phyloP scores from a whole-genome alignment of 2,797 vertebrate genomes.

The Esox lucius region DNA sequence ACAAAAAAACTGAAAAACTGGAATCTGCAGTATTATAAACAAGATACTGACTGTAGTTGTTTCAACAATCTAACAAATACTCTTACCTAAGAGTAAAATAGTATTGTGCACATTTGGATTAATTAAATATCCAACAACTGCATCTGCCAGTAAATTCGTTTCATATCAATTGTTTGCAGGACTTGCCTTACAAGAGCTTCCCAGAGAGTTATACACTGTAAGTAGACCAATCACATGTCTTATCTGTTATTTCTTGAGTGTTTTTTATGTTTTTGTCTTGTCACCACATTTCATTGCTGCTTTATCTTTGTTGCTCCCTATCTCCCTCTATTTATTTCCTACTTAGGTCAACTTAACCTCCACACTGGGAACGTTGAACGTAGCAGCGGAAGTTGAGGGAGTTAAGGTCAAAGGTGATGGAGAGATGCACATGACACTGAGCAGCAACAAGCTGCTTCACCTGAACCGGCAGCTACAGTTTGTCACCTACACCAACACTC shows the following conservation, averaged over 20 bases:
- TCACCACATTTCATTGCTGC: not conserved
- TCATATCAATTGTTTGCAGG: conserved; percentile 62
- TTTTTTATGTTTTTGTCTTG: not conserved
- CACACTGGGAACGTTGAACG: conserved; percentile 81
- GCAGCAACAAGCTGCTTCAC: conserved; percentile 72
- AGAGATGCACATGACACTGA: conserved; percentile 78
- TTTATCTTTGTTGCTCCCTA: not conserved
- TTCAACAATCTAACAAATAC: not conserved
- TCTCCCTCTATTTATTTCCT: conserved; percentile 1
- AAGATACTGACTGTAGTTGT: not conserved
- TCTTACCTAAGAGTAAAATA: not conserved
- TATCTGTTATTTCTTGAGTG: too few species aligned
- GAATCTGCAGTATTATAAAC: too few species aligned
- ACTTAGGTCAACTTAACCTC: conserved; percentile 83
- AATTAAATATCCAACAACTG: not conserved
- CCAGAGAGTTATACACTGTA: conserved; percentile 73
- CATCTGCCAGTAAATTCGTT: not conserved
- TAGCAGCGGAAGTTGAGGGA: conserved; percentile 84
- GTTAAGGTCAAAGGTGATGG: conserved; percentile 83
- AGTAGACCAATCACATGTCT: conserved; percentile 29
- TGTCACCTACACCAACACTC: conserved; percentile 86
- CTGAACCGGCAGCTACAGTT: conserved; percentile 92
- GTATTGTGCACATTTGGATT: not conserved
- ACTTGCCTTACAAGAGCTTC: conserved; percentile 71
- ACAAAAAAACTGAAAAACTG: too few species aligned